Evolutionary conservation across 2,888 invertebrate genomes (phyloP).

Genomic region (Platycheirus rosarum): DNA sequence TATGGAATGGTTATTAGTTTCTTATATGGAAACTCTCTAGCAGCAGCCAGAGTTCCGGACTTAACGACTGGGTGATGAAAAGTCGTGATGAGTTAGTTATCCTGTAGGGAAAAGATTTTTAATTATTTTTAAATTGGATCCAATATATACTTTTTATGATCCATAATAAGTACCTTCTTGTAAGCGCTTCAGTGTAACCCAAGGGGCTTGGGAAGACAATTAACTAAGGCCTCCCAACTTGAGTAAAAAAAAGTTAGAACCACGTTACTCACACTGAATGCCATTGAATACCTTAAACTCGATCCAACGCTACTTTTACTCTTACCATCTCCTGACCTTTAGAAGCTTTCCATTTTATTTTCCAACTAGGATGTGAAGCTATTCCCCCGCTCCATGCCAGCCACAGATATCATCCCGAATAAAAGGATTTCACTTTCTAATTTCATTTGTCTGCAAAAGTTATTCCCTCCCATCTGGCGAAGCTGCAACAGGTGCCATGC

Average conservation of each 20-base stretch:
- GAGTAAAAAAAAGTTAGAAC: too few species aligned
- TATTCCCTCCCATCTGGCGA: slow-evolving; percentile 26
- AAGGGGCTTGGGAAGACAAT: too few species aligned
- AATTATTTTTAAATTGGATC: slow-evolving; percentile 62
- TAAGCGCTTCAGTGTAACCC: not conserved
- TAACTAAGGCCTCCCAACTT: too few species aligned
- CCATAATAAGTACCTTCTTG: slow-evolving; percentile 12
- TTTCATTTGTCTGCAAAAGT: slow-evolving; percentile 44
- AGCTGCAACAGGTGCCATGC: slow-evolving; percentile 35
- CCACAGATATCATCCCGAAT: slow-evolving; percentile 32
- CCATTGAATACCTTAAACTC: too few species aligned
- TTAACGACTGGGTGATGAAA: slow-evolving; percentile 24
- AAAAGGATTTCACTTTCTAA: slow-evolving; percentile 74
- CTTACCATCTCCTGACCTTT: slow-evolving; percentile 2
- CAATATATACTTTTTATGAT: not conserved
- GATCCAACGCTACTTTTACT: slow-evolving; percentile 5
- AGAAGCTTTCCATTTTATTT: slow-evolving; percentile 18
- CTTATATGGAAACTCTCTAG: slow-evolving; percentile 12
- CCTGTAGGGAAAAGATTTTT: slow-evolving; percentile 35
- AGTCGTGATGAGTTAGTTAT: slow-evolving; percentile 13
- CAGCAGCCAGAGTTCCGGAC: too few species aligned
- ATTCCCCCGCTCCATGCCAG: slow-evolving; percentile 1
- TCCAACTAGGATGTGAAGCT: slow-evolving; percentile 6
- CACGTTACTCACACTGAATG: too few species aligned
- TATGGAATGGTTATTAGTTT: slow-evolving; percentile 52